Percentiles rank a stretch among this genome's conserved stretches.
Evolutionary conservation across 2,113 vertebrate species (phyloP).

Genomic region (Oryzias melastigma): DNA sequence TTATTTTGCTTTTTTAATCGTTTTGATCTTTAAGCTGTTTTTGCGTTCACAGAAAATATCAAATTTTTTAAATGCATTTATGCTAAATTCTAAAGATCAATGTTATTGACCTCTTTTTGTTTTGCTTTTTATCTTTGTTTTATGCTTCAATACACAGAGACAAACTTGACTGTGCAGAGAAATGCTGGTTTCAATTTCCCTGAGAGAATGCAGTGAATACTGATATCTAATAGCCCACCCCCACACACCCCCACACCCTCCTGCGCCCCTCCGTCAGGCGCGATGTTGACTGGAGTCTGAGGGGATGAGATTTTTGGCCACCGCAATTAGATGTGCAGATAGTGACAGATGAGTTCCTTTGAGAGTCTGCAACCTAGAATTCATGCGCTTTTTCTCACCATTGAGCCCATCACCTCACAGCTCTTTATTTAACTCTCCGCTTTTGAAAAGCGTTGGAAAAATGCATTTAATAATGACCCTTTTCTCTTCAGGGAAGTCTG

Average conservation of each 20-base stretch:
- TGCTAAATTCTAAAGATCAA: not conserved
- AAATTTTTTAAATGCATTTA: too few relatives aligned
- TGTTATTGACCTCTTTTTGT: not conserved
- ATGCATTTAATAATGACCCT: not conserved
- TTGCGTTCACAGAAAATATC: too few relatives aligned
- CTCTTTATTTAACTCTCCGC: conserved; percentile 26
- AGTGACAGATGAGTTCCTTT: conserved; percentile 25
- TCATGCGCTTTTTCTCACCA: conserved; percentile 29
- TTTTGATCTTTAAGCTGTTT: too few relatives aligned
- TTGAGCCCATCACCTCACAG: not conserved
- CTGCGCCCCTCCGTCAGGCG: not conserved
- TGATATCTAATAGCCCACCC: not conserved
- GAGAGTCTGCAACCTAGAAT: conserved; percentile 15
- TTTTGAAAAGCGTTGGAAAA: not conserved
- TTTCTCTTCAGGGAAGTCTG: not conserved
- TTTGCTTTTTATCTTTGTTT: not conserved
- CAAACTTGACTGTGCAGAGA: not conserved
- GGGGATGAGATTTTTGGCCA: conserved; percentile 1
- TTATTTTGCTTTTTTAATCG: too few relatives aligned
- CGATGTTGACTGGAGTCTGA: conserved; percentile 10
- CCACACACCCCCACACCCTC: not conserved
- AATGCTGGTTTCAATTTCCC: conserved; percentile 11
- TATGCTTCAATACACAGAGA: not conserved
- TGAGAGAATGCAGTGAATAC: not conserved
- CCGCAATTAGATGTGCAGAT: conserved; percentile 23